These are phyloP conservation scores for Amphipyra tragopoginis DNA, from an alignment of 2,888 invertebrate genomes.

Conservation along the genomic window DNA sequence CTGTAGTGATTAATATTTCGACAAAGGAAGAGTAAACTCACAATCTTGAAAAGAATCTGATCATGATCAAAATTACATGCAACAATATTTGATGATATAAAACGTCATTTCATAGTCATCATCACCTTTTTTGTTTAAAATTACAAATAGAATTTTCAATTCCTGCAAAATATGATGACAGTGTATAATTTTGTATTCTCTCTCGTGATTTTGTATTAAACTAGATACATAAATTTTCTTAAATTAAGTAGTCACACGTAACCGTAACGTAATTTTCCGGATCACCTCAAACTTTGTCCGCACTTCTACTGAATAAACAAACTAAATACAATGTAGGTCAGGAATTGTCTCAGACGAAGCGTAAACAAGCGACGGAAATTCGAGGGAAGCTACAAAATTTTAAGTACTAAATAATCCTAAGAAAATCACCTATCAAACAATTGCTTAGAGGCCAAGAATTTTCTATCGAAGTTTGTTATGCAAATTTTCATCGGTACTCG, in stretches of 20 bases:
- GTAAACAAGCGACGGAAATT: constrained; percentile 26
- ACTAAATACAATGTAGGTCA: constrained; percentile 35
- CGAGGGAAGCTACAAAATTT: background rate
- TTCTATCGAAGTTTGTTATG: background rate
- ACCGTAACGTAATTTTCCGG: too few relatives aligned
- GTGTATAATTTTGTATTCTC: too few relatives aligned
- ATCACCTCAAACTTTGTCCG: background rate
- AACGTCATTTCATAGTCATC: background rate
- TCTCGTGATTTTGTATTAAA: too few relatives aligned
- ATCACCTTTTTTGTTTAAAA: constrained; percentile 20
- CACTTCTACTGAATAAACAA: constrained; percentile 21
- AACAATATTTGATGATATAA: too few relatives aligned
- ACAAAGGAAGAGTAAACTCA: background rate
- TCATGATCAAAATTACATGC: background rate
- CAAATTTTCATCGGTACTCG: background rate
- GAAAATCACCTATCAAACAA: too few relatives aligned
- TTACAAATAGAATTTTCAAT: background rate
- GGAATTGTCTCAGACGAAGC: constrained; percentile 2
- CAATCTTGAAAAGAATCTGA: constrained; percentile 16
- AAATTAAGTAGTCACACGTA: too few relatives aligned
- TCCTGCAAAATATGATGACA: background rate
- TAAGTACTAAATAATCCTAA: too few relatives aligned
- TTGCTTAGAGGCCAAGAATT: background rate
- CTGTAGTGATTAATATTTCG: background rate
- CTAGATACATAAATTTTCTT: too few relatives aligned